Conservation (phyloP, 2,113 vertebrate species). For the Chinchilla lanigera region DNA sequence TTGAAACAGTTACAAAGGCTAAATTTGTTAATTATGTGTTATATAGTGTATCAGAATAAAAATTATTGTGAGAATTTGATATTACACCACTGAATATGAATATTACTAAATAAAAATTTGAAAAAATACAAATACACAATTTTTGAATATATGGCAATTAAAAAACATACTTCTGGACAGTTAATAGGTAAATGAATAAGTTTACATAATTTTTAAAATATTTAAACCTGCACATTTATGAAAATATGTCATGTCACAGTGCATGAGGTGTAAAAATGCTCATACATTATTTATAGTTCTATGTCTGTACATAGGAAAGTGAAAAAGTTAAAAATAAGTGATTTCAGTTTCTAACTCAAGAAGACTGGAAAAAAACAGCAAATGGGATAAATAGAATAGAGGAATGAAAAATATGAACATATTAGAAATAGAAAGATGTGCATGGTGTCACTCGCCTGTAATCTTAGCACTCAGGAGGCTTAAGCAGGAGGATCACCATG, state of each 20-base stretch:
- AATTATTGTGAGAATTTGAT: background rate
- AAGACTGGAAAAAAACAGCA: background rate
- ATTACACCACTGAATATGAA: background rate
- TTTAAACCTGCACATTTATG: background rate
- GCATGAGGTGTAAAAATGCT: background rate
- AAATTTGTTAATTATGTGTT: background rate
- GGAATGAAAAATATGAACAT: background rate
- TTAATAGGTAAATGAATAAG: background rate
- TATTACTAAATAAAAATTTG: background rate
- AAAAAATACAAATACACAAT: background rate
- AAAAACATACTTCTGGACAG: background rate
- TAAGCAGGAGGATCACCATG: no score
- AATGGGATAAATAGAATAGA: background rate
- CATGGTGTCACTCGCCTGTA: no score
- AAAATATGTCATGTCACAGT: background rate
- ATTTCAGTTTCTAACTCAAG: background rate
- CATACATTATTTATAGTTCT: background rate
- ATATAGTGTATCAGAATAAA: background rate
- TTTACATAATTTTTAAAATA: background rate
- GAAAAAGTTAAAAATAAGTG: background rate
- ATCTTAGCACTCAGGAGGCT: no score
- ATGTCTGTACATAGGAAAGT: background rate
- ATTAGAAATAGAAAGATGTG: background rate
- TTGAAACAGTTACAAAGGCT: background rate
- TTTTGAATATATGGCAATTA: background rate